phyloP scores from a whole-genome alignment of 2,113 vertebrate species.

The Pygoscelis antarcticus region DNA sequence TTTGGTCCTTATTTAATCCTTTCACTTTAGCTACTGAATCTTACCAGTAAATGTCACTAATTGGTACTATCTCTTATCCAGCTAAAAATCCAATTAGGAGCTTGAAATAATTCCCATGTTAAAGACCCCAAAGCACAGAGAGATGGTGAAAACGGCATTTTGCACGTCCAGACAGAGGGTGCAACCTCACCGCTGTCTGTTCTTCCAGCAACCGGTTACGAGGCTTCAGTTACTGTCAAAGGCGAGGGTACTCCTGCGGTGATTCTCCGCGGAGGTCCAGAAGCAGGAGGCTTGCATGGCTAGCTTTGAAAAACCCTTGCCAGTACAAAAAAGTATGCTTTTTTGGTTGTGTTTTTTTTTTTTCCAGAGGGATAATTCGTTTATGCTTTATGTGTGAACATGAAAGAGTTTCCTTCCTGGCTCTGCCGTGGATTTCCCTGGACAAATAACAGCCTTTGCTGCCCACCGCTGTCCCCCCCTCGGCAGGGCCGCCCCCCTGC shows the following conservation, averaged over 20 bases:
- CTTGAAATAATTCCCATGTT: not conserved
- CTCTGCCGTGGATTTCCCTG: not conserved
- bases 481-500: not conserved
- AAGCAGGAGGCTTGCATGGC: not conserved
- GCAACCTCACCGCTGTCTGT: not conserved
- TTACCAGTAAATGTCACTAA: not conserved
- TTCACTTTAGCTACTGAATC: not conserved
- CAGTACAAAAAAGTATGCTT: not conserved
- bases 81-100: slow-evolving; percentile 26
- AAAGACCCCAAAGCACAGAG: not conserved
- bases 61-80: not conserved
- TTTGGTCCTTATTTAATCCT: slow-evolving; percentile 38
- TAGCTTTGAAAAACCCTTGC: not conserved
- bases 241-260: rapidly evolving
- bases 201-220: not conserved
- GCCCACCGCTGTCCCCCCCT: not conserved
- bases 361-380: not conserved
- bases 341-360: no score
- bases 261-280: not conserved
- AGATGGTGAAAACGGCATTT: not conserved
- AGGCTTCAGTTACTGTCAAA: rapidly evolving
- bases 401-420: not conserved
- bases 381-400: not conserved
- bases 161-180: not conserved
- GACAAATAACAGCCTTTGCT: not conserved